Evolutionary conservation across 2,797 vertebrate genomes (phyloP).

Genomic region (Catamblyrhynchus diadema): DNA sequence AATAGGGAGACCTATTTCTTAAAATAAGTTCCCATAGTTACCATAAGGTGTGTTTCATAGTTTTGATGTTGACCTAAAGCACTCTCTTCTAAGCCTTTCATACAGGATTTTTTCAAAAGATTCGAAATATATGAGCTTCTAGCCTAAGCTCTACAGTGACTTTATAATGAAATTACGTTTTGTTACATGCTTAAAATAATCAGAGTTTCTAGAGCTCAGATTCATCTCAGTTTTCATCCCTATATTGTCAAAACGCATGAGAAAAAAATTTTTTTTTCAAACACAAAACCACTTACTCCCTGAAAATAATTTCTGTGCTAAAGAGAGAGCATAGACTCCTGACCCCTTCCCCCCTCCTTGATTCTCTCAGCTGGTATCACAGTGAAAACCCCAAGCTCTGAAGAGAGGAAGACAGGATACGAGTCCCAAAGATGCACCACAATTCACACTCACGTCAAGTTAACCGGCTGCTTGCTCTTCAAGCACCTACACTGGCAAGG

Average conservation of each 20-base stretch:
- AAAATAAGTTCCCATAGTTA: constrained; percentile 12
- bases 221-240: neutral
- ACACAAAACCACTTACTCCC: neutral
- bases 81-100: neutral
- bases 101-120: neutral
- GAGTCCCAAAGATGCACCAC: neutral
- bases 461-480: neutral
- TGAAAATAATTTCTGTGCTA: neutral
- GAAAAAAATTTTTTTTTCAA: neutral
- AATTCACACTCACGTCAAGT: neutral
- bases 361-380: neutral
- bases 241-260: neutral
- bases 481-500: neutral
- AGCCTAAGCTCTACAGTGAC: neutral
- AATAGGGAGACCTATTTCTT: neutral
- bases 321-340: neutral
- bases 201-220: neutral
- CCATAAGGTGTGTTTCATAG: neutral
- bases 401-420: neutral
- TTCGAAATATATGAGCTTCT: neutral
- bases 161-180: neutral
- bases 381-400: neutral
- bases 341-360: neutral
- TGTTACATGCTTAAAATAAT: neutral
- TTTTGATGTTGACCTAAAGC: neutral